Percentiles rank a stretch among this genome's conserved stretches.
Conservation (phyloP, 2,113 vertebrate genomes). For the Microcebus ravelobensis region DNA sequence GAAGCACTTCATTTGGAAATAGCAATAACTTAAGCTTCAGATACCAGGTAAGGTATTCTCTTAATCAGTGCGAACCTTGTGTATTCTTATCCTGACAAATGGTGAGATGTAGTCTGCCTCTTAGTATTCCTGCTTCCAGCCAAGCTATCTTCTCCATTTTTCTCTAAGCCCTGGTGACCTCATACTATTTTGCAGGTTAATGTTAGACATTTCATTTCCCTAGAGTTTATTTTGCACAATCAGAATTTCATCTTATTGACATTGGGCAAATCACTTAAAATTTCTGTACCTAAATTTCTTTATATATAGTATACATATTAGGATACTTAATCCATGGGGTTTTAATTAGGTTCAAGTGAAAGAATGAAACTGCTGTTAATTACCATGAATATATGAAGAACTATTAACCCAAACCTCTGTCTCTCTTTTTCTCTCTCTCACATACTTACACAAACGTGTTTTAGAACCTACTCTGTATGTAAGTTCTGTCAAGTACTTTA, state of each 20-base stretch:
- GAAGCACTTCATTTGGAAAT: not conserved
- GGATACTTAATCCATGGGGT: not conserved
- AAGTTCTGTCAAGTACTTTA: not conserved
- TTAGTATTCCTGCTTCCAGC: not conserved
- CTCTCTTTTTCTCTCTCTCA: not conserved
- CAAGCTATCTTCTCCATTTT: not conserved
- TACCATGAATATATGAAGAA: not conserved
- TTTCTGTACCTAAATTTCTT: not conserved
- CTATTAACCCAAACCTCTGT: not conserved
- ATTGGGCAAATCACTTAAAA: not conserved
- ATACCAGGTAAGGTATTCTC: not conserved
- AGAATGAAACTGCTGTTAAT: not conserved
- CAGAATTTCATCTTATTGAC: not conserved
- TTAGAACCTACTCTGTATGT: not conserved
- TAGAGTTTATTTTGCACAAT: not conserved
- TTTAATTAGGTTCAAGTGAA: not conserved
- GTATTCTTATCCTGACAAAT: not conserved
- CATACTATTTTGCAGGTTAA: not conserved
- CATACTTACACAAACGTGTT: not conserved
- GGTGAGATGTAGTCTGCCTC: not conserved
- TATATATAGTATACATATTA: not conserved
- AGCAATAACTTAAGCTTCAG: not conserved
- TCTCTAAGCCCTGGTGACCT: not conserved
- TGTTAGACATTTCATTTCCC: not conserved
- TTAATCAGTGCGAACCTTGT: not conserved